phyloP scores from a whole-genome alignment of 2,113 vertebrate genomes.

The Verasper variegatus region DNA sequence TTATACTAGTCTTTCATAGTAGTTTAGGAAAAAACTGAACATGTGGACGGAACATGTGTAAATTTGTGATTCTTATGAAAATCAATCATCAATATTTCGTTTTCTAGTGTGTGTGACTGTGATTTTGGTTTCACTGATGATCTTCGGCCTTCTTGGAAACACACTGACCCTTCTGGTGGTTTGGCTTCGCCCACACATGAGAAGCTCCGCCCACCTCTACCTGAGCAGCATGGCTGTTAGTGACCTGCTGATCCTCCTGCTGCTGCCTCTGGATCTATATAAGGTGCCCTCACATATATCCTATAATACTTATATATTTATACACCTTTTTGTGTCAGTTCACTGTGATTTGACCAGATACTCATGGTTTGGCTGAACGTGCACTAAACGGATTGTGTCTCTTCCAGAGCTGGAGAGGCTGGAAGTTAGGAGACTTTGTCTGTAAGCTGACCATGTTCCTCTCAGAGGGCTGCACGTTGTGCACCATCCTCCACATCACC shows the following conservation, averaged over 20 bases:
- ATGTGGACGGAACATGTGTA: no score
- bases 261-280: conserved; percentile 83
- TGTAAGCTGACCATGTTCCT: conserved; percentile 84
- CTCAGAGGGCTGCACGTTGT: conserved; percentile 85
- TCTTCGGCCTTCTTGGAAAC: conserved; percentile 82
- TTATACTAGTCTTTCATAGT: no score
- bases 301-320: no score
- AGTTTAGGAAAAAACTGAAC: no score
- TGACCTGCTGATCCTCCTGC: conserved; percentile 81
- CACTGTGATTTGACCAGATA: no score
- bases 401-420: conserved; percentile 80
- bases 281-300: conserved; percentile 67
- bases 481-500: conserved; percentile 85
- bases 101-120: conserved; percentile 72
- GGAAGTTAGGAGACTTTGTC: conserved; percentile 76
- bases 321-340: no score
- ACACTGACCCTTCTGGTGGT: conserved; percentile 84
- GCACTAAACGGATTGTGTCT: neutral
- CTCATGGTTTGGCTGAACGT: no score
- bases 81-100: conserved; percentile 1
- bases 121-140: conserved; percentile 78
- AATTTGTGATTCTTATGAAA: neutral
- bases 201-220: conserved; percentile 85
- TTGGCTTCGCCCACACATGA: conserved; percentile 82
- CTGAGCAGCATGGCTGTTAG: conserved; percentile 86